phyloP scores from a whole-genome alignment of 2,797 vertebrate species.

The Pantherophis vulpinus region DNA sequence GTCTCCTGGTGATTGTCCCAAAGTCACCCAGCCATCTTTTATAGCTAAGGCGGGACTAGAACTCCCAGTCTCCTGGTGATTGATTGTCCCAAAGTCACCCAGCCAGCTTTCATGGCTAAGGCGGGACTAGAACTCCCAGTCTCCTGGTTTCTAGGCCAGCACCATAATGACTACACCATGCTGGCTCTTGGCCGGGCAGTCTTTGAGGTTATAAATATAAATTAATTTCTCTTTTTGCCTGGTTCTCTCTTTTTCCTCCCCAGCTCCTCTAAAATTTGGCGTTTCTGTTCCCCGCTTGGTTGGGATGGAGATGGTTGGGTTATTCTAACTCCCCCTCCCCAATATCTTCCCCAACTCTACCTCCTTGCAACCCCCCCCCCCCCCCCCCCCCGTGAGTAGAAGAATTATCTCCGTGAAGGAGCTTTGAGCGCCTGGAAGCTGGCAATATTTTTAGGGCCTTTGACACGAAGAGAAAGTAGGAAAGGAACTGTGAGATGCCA shows the following conservation, averaged over 20 bases:
- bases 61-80: rapidly evolving
- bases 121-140: background rate
- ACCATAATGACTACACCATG: background rate
- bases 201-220: background rate
- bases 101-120: rapidly evolving
- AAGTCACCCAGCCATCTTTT: too few species aligned
- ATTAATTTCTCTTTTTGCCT: background rate
- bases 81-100: background rate
- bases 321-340: background rate
- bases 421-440: background rate
- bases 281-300: background rate
- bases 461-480: constrained; percentile 45
- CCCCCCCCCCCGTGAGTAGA: background rate
- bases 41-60: rapidly evolving
- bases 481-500: constrained; percentile 39
- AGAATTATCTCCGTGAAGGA: background rate
- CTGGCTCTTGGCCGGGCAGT: background rate
- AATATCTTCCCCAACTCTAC: background rate
- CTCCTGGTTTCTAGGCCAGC: background rate
- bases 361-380: background rate
- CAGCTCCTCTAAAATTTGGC: background rate
- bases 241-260: background rate
- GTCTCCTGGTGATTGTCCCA: too few species aligned
- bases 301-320: background rate
- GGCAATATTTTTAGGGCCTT: background rate